Base-by-base conservation (phyloP, 2,888 invertebrate species). In the Nomada flava region DNA sequence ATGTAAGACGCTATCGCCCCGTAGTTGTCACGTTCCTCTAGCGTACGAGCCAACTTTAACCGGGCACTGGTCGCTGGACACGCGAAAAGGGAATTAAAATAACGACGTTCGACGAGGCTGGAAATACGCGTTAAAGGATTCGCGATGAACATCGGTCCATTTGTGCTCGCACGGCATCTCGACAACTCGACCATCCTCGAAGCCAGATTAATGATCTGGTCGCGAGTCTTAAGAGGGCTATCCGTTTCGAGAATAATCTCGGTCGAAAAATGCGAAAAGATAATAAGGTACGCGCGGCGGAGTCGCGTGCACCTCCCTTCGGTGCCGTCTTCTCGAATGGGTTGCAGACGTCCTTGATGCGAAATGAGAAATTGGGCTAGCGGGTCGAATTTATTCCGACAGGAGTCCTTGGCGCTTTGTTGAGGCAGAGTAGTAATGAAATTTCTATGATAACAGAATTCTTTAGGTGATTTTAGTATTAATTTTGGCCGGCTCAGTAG, bases 311-410 rank as follows among this genome's bases (percentile, higher is more conserved):
- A 59, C 76, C 74, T 73, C 47, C 70, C 63, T 52, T 50, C 47
- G 36, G 18, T 29, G 50, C 63, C 29, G 52, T n/a, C 44, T 57
- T 67, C 65, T 53, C 53, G 72, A 52, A 70, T 80, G 77, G 74
- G 76, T 82, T 75, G 83, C 76, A 82, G 87, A 75, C 79, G 88
- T 80, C 88, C 88, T 88, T 89, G 89, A 70, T 26, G 47, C 3
- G 81, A 76, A 77, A 88, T 87, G 89, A 84, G 87, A 88, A 88
- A 88, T 89, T 88, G 77, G 88, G 88, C 89, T 88, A 88, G 82
- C 87, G 79, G 89, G 87, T 87, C 86, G 88, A 67, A 84, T 83
- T 84, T 74, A 85, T 81, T 77, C 84, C 81, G 84, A 42, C 72
- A 42, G 23, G 36, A 36, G 36, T 36, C 7, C 36, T 36, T 7